Conservation (phyloP, 2,797 vertebrate genomes). For the Phaenicophaeus curvirostris region DNA sequence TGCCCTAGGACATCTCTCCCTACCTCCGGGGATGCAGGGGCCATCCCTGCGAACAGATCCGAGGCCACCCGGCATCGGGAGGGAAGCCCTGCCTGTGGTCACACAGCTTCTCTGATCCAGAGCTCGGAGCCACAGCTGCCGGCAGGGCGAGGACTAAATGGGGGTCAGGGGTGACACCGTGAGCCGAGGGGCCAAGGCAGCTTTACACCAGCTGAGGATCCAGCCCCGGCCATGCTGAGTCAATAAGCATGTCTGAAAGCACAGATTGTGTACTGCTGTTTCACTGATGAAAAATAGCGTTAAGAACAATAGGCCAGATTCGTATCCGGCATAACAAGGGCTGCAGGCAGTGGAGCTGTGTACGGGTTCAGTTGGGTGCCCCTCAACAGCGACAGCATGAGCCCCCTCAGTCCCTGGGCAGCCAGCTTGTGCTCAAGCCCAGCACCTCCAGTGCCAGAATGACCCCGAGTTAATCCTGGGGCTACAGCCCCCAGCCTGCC, state of each 20-base stretch:
- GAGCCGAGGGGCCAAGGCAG: neutral
- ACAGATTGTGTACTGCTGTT: neutral
- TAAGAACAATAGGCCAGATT: conserved; percentile 23
- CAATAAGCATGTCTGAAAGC: neutral
- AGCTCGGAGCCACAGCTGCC: neutral
- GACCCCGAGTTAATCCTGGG: neutral
- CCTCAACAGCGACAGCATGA: neutral
- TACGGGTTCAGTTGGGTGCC: accelerated
- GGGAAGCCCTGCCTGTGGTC: neutral
- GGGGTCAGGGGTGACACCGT: neutral
- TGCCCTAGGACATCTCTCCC: neutral
- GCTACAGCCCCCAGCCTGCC: neutral
- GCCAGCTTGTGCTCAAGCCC: neutral
- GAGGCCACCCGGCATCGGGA: neutral
- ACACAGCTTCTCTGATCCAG: neutral
- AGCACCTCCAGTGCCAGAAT: neutral
- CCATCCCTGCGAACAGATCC: neutral
- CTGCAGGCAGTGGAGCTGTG: neutral
- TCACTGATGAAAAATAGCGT: neutral
- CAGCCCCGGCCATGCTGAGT: neutral
- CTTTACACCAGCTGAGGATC: neutral
- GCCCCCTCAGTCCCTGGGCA: neutral
- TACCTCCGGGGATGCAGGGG: neutral
- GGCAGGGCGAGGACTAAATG: accelerated
- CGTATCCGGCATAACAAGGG: accelerated